Evolutionary conservation across 2,888 invertebrate species (phyloP).

Genomic region (Nycteola revayana): DNA sequence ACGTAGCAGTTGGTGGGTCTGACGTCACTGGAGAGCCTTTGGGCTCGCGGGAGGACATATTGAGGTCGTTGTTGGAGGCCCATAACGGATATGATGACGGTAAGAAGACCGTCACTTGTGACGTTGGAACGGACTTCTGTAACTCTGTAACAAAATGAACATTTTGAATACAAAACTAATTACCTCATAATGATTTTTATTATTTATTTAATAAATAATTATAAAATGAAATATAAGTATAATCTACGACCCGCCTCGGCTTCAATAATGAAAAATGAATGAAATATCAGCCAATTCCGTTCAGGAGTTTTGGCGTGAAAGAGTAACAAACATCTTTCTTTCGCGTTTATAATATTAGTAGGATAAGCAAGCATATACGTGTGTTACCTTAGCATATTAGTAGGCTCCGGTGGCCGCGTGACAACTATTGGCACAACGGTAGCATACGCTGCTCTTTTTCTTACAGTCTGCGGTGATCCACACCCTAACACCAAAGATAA

Average conservation of each 20-base stretch:
- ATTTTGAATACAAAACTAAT: too few species aligned
- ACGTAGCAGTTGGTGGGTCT: slow-evolving; percentile 78
- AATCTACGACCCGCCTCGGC: slow-evolving; percentile 26
- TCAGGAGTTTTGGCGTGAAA: too few species aligned
- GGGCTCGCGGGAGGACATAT: slow-evolving; percentile 54
- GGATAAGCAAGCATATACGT: too few species aligned
- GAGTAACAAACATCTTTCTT: too few species aligned
- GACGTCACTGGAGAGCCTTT: slow-evolving; percentile 58
- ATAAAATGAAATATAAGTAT: too few species aligned
- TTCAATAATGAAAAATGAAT: too few species aligned
- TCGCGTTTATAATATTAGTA: too few species aligned
- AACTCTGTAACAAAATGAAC: slow-evolving; percentile 67
- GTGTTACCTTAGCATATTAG: too few species aligned
- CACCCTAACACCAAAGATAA: slow-evolving; percentile 84
- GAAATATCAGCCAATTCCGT: too few species aligned
- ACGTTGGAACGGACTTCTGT: slow-evolving; percentile 73
- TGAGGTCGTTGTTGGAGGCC: slow-evolving; percentile 55
- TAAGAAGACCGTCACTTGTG: slow-evolving; percentile 66
- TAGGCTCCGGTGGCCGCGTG: slow-evolving; percentile 21
- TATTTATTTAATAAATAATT: too few species aligned
- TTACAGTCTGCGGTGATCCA: slow-evolving; percentile 54
- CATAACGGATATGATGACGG: slow-evolving; percentile 67
- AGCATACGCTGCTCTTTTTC: slow-evolving; percentile 55
- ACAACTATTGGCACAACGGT: slow-evolving; percentile 53
- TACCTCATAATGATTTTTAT: too few species aligned